Base-by-base conservation (phyloP, 2,888 invertebrate species). In the Tanytarsus gracilentus region DNA sequence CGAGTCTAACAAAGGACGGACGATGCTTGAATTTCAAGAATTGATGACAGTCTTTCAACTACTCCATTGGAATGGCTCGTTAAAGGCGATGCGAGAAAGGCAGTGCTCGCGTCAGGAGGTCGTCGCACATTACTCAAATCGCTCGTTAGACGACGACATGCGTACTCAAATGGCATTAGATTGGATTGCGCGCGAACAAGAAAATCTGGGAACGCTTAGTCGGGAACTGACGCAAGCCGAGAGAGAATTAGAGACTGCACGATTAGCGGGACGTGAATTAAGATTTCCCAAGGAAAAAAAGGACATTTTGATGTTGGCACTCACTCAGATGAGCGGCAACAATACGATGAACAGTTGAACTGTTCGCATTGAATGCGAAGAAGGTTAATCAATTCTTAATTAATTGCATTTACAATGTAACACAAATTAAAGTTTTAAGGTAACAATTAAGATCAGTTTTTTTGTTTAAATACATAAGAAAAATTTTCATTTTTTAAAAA, bases 11-110 rank as follows among this genome's bases (percentile, higher is more conserved):
- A 93, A 91, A 65, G 94, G 94, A 9, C 83, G 92, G 65, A 93
- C 94, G 58, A 94, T 95, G 94, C 78, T 95, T 65, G 94, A 95
- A 74, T 95, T 94, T 77, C 94, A 95, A 75, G 94, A 95, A 72
- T 76, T 95, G 68, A 95, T 95, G 95, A 95, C 94, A n/a, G 94
- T 95, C 51, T 95, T 95, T 76, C 94, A 95, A 76, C 78, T 95
- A 65, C 78, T 95, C 58, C 95, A 95, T 75, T 95, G 95, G 95
- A 95, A 95, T 73, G 95, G 95, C n/a, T 92, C 91, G 65, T 75
- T 95, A 67, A 89, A 93, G 67, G 94, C 94, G 48, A 94, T 95
- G 94, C 79, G 94, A 50, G 94, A 95, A 73, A 80, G 94, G 48
- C 93, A 94, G 72, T 95, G 95, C 75, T 93, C 93, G 63, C 79